Evolutionary conservation across 2,113 vertebrate species (phyloP), one percentile per base, ranked within the genome.

Genomic region (Dolichallabes microphthalmus): DNA sequence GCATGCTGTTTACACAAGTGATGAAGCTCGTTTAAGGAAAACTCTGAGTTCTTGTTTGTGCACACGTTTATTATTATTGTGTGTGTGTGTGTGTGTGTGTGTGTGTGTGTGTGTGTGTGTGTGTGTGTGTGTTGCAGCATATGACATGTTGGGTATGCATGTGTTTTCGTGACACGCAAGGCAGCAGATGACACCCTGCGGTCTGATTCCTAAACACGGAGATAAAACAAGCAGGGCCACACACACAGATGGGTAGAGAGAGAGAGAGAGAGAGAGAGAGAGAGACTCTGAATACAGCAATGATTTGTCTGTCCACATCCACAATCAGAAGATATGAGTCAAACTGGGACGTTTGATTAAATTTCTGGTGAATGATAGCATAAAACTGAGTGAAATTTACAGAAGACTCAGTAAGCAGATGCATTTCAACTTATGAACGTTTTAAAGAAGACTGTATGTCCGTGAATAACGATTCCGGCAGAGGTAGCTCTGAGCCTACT

Each of bases 211-310:
- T 92, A 95, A 95, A 95, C 93, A 94, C 91, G 84, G 93, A 93
- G 93, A 94, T 92, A 94, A 94, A 93, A 93, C 92, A 94, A 90
- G 86, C 75, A 89, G 93, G 92, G 92, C 88, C 94, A 95, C 94
- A 94, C 93, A 94, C 92, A 64, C 90, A 92, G 91, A 91, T 55
- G 68, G 39, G 13, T 35, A 71, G 30, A 63, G 45, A 76, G 79
- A n/a, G 58, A 82, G 53, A 58, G 55, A 68, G 90, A 61, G 74
- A 14, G 45, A 77, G 58, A 84, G 60, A 55, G 45, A 45, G 53
- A 69, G 68, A 79, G 60, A 60, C 3, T 8, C 12, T 27, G 73
- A 75, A 55, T 84, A 14, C 66, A 83, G 55, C 82, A 61, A 27
- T 60, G 25, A 9, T 39, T 76, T 45, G 22, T 27, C 73, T 52